These are phyloP conservation scores for Morpho achilles DNA, from an alignment of 2,888 invertebrate genomes.

Conservation along the genomic window DNA sequence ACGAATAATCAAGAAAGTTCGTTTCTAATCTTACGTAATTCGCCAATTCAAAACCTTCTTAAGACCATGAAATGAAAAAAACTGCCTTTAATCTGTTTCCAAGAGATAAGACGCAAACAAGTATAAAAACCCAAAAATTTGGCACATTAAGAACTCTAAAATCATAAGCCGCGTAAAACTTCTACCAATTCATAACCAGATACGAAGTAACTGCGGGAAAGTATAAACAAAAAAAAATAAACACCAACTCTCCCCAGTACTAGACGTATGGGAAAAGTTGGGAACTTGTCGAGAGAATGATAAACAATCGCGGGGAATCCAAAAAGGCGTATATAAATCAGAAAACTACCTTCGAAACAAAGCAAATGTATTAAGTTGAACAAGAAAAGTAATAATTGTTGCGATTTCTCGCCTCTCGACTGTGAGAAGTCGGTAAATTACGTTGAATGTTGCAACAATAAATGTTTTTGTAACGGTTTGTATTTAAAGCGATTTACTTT, in stretches of 20 bases:
- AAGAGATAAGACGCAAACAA: not conserved
- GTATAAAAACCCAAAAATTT: constrained; percentile 1
- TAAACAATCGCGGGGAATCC: constrained; percentile 34
- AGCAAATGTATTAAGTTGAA: constrained; percentile 24
- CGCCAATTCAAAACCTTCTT: no score
- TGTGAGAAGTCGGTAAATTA: constrained; percentile 24
- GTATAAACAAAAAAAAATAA: constrained; percentile 13
- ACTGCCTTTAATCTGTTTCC: not conserved
- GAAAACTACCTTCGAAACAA: constrained; percentile 25
- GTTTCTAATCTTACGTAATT: no score
- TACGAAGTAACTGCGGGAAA: constrained; percentile 15
- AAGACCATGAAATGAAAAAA: not conserved
- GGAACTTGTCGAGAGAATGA: constrained; percentile 43
- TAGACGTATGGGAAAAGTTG: constrained; percentile 51
- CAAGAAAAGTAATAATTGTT: constrained; percentile 23
- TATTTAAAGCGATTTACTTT: constrained; percentile 18
- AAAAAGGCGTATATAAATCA: constrained; percentile 20
- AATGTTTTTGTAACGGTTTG: constrained; percentile 20
- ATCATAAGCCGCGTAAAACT: constrained; percentile 33
- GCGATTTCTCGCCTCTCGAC: constrained; percentile 18
- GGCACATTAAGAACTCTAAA: constrained; percentile 21
- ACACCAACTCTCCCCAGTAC: constrained; percentile 31
- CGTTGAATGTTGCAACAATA: constrained; percentile 17
- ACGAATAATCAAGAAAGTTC: no score
- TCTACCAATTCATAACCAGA: constrained; percentile 14